phyloP scores from a whole-genome alignment of 2,888 invertebrate species.

The Trachelus stipa region DNA sequence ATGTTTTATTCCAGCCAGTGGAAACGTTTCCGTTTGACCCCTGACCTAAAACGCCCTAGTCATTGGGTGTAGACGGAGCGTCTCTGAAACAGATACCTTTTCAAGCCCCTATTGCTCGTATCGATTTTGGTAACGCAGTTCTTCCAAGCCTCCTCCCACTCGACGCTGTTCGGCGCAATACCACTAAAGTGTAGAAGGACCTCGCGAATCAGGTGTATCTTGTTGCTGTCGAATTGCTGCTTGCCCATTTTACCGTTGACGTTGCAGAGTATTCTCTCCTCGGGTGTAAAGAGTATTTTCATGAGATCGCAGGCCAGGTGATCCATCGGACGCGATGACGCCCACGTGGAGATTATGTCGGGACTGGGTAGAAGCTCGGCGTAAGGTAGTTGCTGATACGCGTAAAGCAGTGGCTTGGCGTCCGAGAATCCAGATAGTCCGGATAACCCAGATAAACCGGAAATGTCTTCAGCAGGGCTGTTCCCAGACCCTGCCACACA shows the following conservation, averaged over 20 bases:
- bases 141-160: conserved; percentile 67
- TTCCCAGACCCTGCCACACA: conserved; percentile 59
- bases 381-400: conserved; percentile 66
- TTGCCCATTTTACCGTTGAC: conserved; percentile 68
- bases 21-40: conserved; percentile 60
- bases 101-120: conserved; percentile 66
- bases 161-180: conserved; percentile 59
- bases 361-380: conserved; percentile 65
- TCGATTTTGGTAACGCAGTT: conserved; percentile 68
- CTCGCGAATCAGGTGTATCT: conserved; percentile 65
- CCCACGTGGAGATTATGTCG: conserved; percentile 65
- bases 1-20: conserved; percentile 56
- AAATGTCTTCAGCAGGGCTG: conserved; percentile 59
- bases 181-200: conserved; percentile 65
- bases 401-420: conserved; percentile 59
- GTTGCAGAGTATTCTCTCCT: conserved; percentile 67
- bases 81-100: conserved; percentile 65
- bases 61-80: conserved; percentile 61
- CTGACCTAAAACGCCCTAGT: conserved; percentile 62
- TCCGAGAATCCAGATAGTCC: conserved; percentile 57
- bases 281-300: conserved; percentile 66
- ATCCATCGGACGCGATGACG: conserved; percentile 65
- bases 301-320: conserved; percentile 67
- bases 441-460: conserved; percentile 57
- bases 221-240: conserved; percentile 66